Evolutionary conservation across 1,140 invertebrate genomes (phyloP).

Genomic region (Dufourea novaeangliae): DNA sequence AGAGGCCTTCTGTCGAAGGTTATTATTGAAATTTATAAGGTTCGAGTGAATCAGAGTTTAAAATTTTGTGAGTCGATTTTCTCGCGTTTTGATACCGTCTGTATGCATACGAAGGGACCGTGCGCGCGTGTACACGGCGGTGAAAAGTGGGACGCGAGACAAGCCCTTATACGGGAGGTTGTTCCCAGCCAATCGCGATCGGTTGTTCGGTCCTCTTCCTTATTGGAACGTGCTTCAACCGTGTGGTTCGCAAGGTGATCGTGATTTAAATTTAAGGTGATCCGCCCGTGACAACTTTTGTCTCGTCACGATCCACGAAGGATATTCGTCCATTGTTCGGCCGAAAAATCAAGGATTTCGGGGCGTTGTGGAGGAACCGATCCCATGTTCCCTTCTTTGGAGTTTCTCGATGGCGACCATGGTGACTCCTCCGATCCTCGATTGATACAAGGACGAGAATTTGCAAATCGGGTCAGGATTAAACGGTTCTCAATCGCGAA

Average conservation of each 20-base stretch:
- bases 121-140: slow-evolving; percentile 36
- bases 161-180: slow-evolving; percentile 74
- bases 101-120: slow-evolving; percentile 21
- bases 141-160: slow-evolving; percentile 75
- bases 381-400: background rate
- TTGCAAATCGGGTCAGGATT: slow-evolving; percentile 12
- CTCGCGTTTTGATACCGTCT: background rate
- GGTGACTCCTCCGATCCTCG: background rate
- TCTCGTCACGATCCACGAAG: slow-evolving; percentile 23
- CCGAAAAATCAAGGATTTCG: slow-evolving; percentile 14
- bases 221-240: slow-evolving; percentile 48
- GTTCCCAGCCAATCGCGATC: slow-evolving; percentile 64
- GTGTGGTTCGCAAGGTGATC: slow-evolving; percentile 49
- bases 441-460: slow-evolving; percentile 7
- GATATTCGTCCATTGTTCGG: background rate
- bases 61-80: background rate
- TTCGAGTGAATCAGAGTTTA: no score
- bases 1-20: no score
- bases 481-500: background rate
- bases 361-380: background rate
- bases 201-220: slow-evolving; percentile 43
- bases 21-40: no score
- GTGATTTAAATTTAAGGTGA: slow-evolving; percentile 39
- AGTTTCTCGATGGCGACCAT: background rate
- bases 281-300: slow-evolving; percentile 1